Evolutionary conservation across 2,888 invertebrate species (phyloP), one percentile per base, ranked within the genome.

Genomic region (Mimachlamys varia): DNA sequence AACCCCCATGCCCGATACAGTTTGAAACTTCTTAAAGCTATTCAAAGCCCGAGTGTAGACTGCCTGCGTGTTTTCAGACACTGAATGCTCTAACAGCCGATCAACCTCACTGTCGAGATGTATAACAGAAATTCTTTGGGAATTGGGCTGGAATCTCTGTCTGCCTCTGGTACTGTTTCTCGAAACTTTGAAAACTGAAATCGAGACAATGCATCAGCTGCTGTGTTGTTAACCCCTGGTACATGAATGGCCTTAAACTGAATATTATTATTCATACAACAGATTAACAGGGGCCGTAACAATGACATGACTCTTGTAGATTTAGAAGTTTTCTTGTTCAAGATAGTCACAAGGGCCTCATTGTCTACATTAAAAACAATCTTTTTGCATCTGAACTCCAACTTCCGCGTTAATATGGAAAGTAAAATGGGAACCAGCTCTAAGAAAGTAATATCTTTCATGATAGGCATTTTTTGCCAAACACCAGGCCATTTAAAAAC

Each of bases 11-110:
- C n/a, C n/a, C n/a, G n/a, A n/a, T 50, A 12, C 50, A 7, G 7
- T 15, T 15, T 50, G 50, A 50, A 50, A 50, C 50, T 50, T 7
- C 15, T n/a, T n/a, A n/a, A n/a, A n/a, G n/a, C n/a, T n/a, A n/a
- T n/a, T n/a, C n/a, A n/a, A n/a, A n/a, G n/a, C n/a, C n/a, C 49
- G 44, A 4, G 22, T 17, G 58, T 90, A 90, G 17, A 58, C 19
- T 13, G 37, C 13, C 15, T 33, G 50, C 2, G 90, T 90, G 27
- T 90, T 89, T 22, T 37, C 27, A 1, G 89, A 89, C 17, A 90
- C 10, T 7, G 89, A 89, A 0, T 22, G 7, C 53, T 88, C 44
- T 55, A 87, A 33, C 7, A 90, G 38, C 38, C 44, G 22, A 15
- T 55, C 13, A 38, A 87, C 12, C 53, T 49, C 88, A 90, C 12